These are phyloP conservation scores for Rhipidura dahli DNA, from an alignment of 2,113 vertebrate genomes.

Conservation along the genomic window DNA sequence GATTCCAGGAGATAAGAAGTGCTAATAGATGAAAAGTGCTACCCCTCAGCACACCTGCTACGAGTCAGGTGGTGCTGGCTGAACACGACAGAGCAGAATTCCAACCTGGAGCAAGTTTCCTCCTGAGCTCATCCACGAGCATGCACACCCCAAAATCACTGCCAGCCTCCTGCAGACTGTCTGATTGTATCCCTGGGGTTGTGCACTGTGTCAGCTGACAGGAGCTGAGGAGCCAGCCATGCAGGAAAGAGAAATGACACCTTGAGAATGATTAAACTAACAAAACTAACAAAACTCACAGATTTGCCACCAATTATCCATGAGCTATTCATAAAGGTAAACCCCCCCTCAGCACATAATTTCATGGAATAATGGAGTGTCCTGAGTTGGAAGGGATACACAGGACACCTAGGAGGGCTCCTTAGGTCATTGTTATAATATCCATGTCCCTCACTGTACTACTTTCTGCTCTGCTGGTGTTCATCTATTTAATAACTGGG, in stretches of 20 bases:
- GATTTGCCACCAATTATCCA: neutral
- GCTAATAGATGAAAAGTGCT: neutral
- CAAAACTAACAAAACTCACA: too few relatives aligned
- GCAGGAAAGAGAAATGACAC: neutral
- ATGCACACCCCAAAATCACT: neutral
- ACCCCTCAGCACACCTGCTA: neutral
- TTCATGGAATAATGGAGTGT: neutral
- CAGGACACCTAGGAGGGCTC: neutral
- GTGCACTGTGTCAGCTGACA: neutral
- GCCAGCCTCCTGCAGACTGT: neutral
- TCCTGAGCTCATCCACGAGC: neutral
- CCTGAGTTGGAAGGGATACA: neutral
- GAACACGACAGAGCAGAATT: neutral
- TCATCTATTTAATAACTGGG: neutral
- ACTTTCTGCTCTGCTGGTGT: neutral
- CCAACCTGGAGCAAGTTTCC: neutral
- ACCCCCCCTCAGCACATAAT: neutral
- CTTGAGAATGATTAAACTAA: neutral
- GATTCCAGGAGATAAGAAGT: neutral
- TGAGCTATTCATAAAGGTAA: neutral
- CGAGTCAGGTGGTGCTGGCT: neutral
- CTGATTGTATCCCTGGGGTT: neutral
- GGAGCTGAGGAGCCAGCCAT: neutral
- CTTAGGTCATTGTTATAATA: neutral
- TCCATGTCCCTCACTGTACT: neutral